Evolutionary conservation across 1,140 invertebrate genomes (phyloP), one percentile per base, ranked within the genome.

Genomic region (Episyrphus balteatus): DNA sequence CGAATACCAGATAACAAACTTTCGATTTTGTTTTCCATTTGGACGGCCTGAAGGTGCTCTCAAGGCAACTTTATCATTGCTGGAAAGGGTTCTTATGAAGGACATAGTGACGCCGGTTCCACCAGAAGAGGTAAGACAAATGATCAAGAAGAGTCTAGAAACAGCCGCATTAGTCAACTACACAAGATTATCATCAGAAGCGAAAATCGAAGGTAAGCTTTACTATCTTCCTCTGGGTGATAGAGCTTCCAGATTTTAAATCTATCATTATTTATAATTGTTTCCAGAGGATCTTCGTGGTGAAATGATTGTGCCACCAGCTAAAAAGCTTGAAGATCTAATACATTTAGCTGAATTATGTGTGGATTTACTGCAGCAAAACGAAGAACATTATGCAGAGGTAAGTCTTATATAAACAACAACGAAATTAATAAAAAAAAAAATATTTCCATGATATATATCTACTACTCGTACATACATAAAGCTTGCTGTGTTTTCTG

Each of bases 321-420:
- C 81, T 36, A 90, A 89, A 70, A 93, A 95, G 67, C 76, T 99
- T 13, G 94, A 98, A 67, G 93, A 98, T 70, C 78, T 99, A 14
- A 95, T 98, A 61, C 92, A 92, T 66, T 78, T 99, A 42, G 92
- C 95, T 13, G 95, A 99, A 68, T 77, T 98, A 10, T 99, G 96
- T 73, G 95, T 99, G 34, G 96, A 99, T 70, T 78, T 99, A 11
- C 73, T 99, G 38, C 95, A 98, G 69, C 96, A 99, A 72, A 99
- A 99, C 67, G 95, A 99, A 74, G 96, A 99, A 70, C 93, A 98
- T 72, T 98, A 99, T 75, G 93, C 94, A 51, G 95, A 99, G 90
- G 96, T 99, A 83, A 78, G n/a, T n/a, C n/a, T 42, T 33, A 8
- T 33, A 33, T 8, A 33, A 5, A 36, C 10, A 36, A n/a, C 12